A percentile compares a stretch with the other conserved stretches of the same genome.
These are phyloP conservation scores for Sarcophaga subvicina DNA, from an alignment of 2,888 invertebrate species.

Conservation along the genomic window DNA sequence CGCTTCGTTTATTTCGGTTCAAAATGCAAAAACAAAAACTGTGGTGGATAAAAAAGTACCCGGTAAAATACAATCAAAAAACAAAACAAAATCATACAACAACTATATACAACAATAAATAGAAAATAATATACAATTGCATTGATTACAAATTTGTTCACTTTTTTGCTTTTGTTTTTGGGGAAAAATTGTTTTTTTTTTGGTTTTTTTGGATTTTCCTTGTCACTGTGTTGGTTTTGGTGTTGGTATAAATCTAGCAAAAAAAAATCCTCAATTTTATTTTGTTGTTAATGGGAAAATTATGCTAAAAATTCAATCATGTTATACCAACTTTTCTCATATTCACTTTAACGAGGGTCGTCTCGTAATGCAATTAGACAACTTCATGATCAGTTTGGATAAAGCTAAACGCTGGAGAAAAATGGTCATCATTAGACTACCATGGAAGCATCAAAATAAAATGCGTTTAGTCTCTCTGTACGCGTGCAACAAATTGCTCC, in stretches of 20 bases:
- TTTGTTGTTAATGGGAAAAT: slow-evolving; percentile 63
- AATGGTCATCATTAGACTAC: background rate
- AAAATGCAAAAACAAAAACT: slow-evolving; percentile 22
- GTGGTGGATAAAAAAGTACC: background rate
- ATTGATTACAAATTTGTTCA: slow-evolving; percentile 62
- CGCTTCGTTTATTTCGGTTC: slow-evolving; percentile 58
- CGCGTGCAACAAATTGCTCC: too few relatives aligned
- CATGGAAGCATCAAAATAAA: too few relatives aligned
- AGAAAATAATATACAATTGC: slow-evolving; percentile 39
- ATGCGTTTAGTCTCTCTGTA: too few relatives aligned
- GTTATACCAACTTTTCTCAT: slow-evolving; percentile 8
- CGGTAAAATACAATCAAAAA: background rate
- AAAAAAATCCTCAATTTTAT: slow-evolving; percentile 43
- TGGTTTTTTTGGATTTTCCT: background rate
- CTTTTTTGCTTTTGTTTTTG: background rate
- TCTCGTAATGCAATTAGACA: background rate
- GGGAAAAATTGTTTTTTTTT: background rate
- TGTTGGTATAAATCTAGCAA: slow-evolving; percentile 10
- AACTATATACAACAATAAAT: background rate
- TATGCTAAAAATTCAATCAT: slow-evolving; percentile 60
- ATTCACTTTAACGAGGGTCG: background rate
- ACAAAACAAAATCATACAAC: slow-evolving; percentile 32
- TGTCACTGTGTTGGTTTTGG: background rate
- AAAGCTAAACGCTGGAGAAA: background rate
- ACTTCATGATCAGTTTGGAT: background rate